These are phyloP conservation scores for Brachymystax lenok DNA, from an alignment of 2,797 vertebrate species.

Conservation along the genomic window DNA sequence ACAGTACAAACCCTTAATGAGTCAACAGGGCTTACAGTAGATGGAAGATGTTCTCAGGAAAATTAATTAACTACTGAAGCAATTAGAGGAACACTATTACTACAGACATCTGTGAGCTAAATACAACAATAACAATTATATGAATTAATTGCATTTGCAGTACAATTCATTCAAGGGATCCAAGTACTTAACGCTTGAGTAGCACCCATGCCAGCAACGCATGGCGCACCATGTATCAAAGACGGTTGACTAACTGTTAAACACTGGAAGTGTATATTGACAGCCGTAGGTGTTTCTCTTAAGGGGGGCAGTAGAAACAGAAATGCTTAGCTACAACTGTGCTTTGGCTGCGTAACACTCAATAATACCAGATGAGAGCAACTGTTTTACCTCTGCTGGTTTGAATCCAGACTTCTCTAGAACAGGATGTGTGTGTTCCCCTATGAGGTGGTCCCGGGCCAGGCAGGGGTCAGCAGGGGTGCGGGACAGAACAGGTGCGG, in stretches of 20 bases:
- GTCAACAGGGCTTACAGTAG: not conserved
- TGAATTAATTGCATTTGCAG: not conserved
- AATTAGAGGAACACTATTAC: not conserved
- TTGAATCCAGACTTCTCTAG: conserved; percentile 83
- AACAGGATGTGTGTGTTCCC: conserved; percentile 86
- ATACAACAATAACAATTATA: not conserved
- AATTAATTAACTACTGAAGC: not conserved
- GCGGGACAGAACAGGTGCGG: conserved; percentile 85
- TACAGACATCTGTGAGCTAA: not conserved
- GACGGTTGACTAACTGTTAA: not conserved
- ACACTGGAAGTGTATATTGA: not conserved
- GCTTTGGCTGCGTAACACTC: conserved; percentile 68
- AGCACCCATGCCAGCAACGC: not conserved
- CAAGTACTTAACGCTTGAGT: not conserved
- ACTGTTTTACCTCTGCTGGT: conserved; percentile 75
- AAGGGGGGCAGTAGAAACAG: not conserved
- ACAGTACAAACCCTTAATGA: not conserved
- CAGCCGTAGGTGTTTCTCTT: not conserved
- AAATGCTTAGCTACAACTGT: conserved; percentile 60
- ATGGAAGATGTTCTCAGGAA: not conserved
- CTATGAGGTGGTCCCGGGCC: conserved; percentile 75
- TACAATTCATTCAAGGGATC: not conserved
- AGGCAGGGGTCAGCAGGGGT: conserved; percentile 82
- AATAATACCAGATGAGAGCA: conserved; percentile 72
- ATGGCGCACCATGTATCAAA: not conserved